Percentiles rank a stretch among this genome's conserved stretches.
phyloP scores from a whole-genome alignment of 2,113 vertebrate genomes.

The Pollachius pollachius region DNA sequence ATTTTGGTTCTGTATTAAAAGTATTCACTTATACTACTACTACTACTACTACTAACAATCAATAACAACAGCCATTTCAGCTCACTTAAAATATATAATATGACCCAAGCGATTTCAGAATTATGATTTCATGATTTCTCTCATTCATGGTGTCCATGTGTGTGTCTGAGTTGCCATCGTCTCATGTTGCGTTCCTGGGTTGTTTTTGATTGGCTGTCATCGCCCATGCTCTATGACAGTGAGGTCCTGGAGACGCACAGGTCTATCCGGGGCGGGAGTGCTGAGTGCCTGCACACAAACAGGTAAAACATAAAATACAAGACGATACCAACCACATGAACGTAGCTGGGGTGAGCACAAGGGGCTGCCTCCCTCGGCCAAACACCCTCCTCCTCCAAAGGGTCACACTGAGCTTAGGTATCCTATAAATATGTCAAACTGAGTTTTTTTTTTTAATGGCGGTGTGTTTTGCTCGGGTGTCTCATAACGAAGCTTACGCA shows the following conservation, averaged over 20 bases:
- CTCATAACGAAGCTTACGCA: too few species aligned
- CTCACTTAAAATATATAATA: slow-evolving; percentile 17
- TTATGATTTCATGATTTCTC: slow-evolving; percentile 68
- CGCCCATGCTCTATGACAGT: slow-evolving; percentile 91
- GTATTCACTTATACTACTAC: slow-evolving; percentile 20
- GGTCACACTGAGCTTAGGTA: too few species aligned
- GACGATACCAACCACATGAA: slow-evolving; percentile 3
- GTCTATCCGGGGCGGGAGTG: slow-evolving; percentile 97
- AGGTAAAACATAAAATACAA: slow-evolving; percentile 81
- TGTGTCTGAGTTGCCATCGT: slow-evolving; percentile 72
- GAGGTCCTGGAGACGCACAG: slow-evolving; percentile 98
- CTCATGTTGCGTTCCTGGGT: slow-evolving; percentile 75
- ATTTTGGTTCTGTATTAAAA: too few species aligned
- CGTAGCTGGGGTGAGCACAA: background rate
- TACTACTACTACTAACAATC: slow-evolving; percentile 62
- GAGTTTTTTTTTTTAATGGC: too few species aligned
- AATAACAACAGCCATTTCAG: slow-evolving; percentile 34
- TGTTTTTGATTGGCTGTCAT: slow-evolving; percentile 79
- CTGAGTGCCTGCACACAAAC: slow-evolving; percentile 98
- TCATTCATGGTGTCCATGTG: slow-evolving; percentile 75
- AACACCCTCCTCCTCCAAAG: background rate
- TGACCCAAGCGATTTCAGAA: slow-evolving; percentile 40
- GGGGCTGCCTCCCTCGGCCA: slow-evolving; percentile 32
- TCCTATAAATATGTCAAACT: too few species aligned
- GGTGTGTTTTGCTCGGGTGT: too few species aligned